Base-by-base conservation (phyloP, 2,888 invertebrate genomes). In the Mesorhabditis spiculigera region DNA sequence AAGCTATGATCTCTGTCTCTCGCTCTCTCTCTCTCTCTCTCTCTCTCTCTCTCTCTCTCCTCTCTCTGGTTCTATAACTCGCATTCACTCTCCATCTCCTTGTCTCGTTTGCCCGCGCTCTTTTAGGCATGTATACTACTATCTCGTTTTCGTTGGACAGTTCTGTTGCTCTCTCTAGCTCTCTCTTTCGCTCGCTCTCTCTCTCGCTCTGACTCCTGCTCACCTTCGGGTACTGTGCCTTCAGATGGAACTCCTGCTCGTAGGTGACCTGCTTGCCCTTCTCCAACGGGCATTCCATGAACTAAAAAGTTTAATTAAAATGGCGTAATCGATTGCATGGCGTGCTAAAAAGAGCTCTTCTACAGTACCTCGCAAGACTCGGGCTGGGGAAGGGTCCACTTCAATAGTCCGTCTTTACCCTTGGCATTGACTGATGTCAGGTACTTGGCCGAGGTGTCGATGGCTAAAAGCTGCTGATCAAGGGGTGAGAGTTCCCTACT, bases 211-310 rank as follows among this genome's bases (percentile, higher is more conserved):
- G n/a, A 3, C 8, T n/a, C n/a, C 58, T 50, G 8, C 58, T n/a
- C 58, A 50, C 58, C 58, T 50, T 50, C n/a, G 58, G 58, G n/a
- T 50, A 50, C 58, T 50, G 10, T 13, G 58, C 58, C n/a, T 50
- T 50, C 10, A 50, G 58, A 50, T 50, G 58, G n/a, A 50, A 50
- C 8, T n/a, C n/a, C 58, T 50, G 58, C n/a, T 50, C 58, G n/a
- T 50, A 50, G 8, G 58, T 50, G 10, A n/a, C n/a, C 58, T 10
- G n/a, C 8, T 13, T n/a, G 58, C 58, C 58, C 10, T 50, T 50
- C 58, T 50, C n/a, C 58, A 50, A 3, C n/a, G 58, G 58, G 58
- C 58, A 50, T 50, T 10, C 3, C 58, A 50, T 50, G n/a, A 50
- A 50, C 58, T 50, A 3, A 50, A 50, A 50, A 13, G 58, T 50